phyloP scores from a whole-genome alignment of 2,888 invertebrate species.

The Baronia brevicornis region DNA sequence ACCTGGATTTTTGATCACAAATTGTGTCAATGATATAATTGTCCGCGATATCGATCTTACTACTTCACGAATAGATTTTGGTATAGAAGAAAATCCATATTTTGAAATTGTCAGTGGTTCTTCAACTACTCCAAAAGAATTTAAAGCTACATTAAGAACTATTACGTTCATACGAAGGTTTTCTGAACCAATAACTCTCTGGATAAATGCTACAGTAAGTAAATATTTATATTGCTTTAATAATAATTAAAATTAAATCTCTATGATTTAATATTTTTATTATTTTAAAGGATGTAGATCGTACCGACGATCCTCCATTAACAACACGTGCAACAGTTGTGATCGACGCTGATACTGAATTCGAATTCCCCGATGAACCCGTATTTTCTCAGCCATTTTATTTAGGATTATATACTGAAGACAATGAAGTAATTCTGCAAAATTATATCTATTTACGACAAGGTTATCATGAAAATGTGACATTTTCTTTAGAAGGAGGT shows the following conservation, averaged over 20 bases:
- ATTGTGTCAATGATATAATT: constrained; percentile 50
- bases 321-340: constrained; percentile 39
- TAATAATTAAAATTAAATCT: too few relatives aligned
- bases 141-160: constrained; percentile 44
- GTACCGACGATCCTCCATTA: constrained; percentile 36
- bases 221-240: constrained; percentile 6
- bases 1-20: constrained; percentile 54
- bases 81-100: constrained; percentile 45
- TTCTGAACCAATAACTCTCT: constrained; percentile 40
- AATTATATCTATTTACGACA: constrained; percentile 39
- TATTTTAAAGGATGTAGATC: constrained; percentile 48
- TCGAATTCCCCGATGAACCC: constrained; percentile 58
- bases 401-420: constrained; percentile 47
- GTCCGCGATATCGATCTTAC: constrained; percentile 73
- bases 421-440: constrained; percentile 32
- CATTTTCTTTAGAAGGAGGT: constrained; percentile 51
- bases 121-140: constrained; percentile 42
- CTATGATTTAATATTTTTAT: too few relatives aligned
- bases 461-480: constrained; percentile 48
- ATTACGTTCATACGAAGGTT: constrained; percentile 48
- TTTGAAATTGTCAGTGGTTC: constrained; percentile 49
- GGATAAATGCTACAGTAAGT: constrained; percentile 58
- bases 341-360: constrained; percentile 45
- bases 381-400: constrained; percentile 61
- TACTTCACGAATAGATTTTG: constrained; percentile 50